Evolutionary conservation across 2,888 invertebrate genomes (phyloP), one percentile per base, ranked within the genome.

Genomic region (Campoplex nolae): DNA sequence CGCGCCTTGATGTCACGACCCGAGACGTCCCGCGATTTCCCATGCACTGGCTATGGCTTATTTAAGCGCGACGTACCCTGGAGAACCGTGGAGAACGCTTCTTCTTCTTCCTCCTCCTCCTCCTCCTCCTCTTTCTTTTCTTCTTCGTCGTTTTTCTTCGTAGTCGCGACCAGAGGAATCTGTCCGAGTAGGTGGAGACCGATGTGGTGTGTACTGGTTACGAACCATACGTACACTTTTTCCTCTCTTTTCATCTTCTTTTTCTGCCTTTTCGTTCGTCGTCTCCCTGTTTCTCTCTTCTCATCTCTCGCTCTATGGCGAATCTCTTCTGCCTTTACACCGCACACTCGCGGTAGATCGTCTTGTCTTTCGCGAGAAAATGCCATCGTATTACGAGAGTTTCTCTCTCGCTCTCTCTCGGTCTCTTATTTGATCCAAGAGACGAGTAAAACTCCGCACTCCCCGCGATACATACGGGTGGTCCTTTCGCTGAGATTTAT

Each of bases 401-500:
- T 35, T 71, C 58, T 42, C 78, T 62, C 58, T 32, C 58, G 13
- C 58, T 62, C 58, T 32, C 58, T 32, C 58, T 62, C 32, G 28
- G 28, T 32, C 62, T 62, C 62, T 62, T 28, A 32, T 28, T 62
- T 16, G 88, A 88, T 91, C 85, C 89, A 84, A 84, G 80, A 67
- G 76, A 83, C 35, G 62, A 56, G 76, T 70, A 83, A 85, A 82
- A 71, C 83, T 78, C 62, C 38, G 75, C 62, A 70, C 75, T 42
- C 84, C 70, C 73, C 67, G 67, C 28, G 7, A 77, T 65, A 82
- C 86, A 84, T 85, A 90, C 91, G 92, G 92, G 92, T 92, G 92
- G 92, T 92, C 92, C 90, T 83, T 88, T 51, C 87, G 84, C 56
- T 18, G 86, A 88, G 90, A 91, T 91, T 91, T 91, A 91, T 91